Percentiles rank a stretch among this genome's conserved stretches.
phyloP scores from a whole-genome alignment of 2,113 vertebrate species.

The Tylochromis polylepis region DNA sequence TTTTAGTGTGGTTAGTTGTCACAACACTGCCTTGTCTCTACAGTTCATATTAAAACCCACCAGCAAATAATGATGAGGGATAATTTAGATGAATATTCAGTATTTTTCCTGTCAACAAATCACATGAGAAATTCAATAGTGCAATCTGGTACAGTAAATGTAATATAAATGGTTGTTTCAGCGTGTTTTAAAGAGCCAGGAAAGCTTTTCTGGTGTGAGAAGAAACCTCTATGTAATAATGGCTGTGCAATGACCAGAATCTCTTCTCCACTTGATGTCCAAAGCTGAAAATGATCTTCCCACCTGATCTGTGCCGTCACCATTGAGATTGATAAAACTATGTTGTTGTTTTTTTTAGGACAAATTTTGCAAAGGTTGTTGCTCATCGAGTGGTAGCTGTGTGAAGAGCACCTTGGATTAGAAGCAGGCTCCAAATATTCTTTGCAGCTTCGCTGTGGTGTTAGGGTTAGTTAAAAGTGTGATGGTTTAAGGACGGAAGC shows the following conservation, averaged over 20 bases:
- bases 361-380: background rate
- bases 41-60: background rate
- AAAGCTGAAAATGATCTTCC: background rate
- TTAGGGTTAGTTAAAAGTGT: background rate
- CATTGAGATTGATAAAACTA: background rate
- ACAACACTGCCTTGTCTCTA: background rate
- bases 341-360: background rate
- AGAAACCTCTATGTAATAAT: background rate
- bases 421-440: background rate
- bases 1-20: background rate
- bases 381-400: background rate
- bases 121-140: background rate
- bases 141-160: background rate
- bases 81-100: background rate
- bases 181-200: background rate
- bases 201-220: too few species aligned
- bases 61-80: constrained; percentile 1
- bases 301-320: background rate
- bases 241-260: background rate
- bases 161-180: background rate
- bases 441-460: background rate
- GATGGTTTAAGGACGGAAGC: background rate
- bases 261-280: background rate
- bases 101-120: background rate
- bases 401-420: background rate